Conservation (phyloP, 2,113 vertebrate genomes). For the Ifrita kowaldi region DNA sequence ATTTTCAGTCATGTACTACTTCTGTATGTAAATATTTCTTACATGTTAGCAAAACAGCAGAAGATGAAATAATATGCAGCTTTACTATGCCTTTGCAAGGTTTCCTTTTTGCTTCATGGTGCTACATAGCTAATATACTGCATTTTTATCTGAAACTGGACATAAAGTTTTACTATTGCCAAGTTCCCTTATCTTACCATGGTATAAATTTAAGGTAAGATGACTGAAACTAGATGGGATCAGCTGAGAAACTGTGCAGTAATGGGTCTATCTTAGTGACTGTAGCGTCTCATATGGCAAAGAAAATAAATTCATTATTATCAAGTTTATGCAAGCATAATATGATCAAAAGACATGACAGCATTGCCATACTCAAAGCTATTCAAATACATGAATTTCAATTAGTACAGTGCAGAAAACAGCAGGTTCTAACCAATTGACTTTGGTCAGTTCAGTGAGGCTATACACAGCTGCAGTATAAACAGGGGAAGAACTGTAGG, state of each 20-base stretch:
- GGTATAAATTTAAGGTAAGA: not conserved
- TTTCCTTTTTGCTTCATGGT: not conserved
- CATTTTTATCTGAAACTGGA: not conserved
- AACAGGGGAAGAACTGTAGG: not conserved
- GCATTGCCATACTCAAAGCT: not conserved
- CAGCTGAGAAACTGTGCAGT: not conserved
- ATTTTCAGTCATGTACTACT: not conserved
- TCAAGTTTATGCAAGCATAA: not conserved
- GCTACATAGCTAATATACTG: not conserved
- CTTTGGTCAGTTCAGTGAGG: not conserved
- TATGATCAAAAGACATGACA: not conserved
- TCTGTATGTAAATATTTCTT: not conserved
- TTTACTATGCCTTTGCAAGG: not conserved
- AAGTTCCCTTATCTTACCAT: not conserved
- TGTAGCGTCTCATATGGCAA: not conserved
- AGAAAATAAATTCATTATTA: not conserved
- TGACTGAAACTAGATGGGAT: not conserved
- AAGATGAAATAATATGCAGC: not conserved
- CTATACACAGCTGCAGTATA: not conserved
- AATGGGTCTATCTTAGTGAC: not conserved
- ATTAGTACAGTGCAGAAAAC: not conserved
- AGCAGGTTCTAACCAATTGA: not conserved
- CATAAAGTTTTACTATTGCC: not conserved
- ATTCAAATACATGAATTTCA: not conserved
- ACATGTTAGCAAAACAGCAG: not conserved